Percentiles rank a stretch among this genome's conserved stretches.
phyloP scores from a whole-genome alignment of 1,140 invertebrate species.

The Lineus longissimus region DNA sequence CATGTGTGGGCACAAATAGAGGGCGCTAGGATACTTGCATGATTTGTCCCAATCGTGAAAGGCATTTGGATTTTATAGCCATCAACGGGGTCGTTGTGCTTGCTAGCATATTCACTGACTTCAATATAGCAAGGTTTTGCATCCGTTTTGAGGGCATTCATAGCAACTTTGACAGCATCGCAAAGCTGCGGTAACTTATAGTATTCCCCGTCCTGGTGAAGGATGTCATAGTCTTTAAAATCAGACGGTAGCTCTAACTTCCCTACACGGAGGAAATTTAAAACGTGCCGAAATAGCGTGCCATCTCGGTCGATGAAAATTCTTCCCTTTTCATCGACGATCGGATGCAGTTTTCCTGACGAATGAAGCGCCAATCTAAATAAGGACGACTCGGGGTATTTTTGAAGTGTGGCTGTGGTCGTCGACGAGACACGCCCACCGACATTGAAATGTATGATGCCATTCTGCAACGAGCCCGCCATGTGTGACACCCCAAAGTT shows the following conservation, averaged over 20 bases:
- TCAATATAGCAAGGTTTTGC: too few species aligned
- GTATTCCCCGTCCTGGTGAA: constrained; percentile 25
- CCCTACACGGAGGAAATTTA: constrained; percentile 24
- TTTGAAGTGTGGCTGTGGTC: constrained; percentile 16
- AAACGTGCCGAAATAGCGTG: constrained; percentile 21
- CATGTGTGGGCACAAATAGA: too few species aligned
- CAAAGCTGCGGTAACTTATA: constrained; percentile 25
- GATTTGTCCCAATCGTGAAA: too few species aligned
- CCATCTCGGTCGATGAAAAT: constrained; percentile 30
- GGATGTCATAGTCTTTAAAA: constrained; percentile 19
- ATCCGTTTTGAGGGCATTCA: background rate
- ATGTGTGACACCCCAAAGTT: too few species aligned
- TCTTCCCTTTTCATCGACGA: constrained; percentile 19
- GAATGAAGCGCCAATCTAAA: constrained; percentile 20
- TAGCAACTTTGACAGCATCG: background rate
- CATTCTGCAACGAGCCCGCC: too few species aligned
- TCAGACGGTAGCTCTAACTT: constrained; percentile 21
- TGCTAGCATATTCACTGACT: too few species aligned
- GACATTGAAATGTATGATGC: constrained; percentile 16
- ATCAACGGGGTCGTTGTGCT: too few species aligned
- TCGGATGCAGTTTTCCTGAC: constrained; percentile 7
- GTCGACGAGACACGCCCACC: constrained; percentile 24
- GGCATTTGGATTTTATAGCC: too few species aligned
- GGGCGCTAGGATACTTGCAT: too few species aligned
- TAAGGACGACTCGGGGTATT: constrained; percentile 26